phyloP scores from a whole-genome alignment of 2,113 vertebrate species.

The Tachuris rubrigastra region DNA sequence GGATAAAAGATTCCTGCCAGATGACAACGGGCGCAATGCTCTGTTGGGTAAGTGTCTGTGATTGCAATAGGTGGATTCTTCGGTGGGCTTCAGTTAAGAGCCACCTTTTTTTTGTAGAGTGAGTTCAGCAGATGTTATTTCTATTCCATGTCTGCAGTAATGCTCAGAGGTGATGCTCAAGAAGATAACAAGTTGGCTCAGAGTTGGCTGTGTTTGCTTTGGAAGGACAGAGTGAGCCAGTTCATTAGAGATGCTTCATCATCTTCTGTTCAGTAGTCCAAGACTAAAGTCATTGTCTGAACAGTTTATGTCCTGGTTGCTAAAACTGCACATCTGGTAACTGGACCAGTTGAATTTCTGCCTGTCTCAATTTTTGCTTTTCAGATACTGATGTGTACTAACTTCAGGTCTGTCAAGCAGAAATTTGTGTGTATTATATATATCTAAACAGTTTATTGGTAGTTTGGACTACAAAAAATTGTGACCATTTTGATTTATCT shows the following conservation, averaged over 20 bases:
- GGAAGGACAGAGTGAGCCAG: background rate
- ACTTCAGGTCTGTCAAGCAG: background rate
- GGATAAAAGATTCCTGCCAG: conserved; percentile 91
- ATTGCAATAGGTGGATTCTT: background rate
- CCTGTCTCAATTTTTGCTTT: background rate
- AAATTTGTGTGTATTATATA: background rate
- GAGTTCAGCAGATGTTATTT: background rate
- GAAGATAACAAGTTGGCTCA: background rate
- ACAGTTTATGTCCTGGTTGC: background rate
- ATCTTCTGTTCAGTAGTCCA: background rate
- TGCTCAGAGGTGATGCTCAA: background rate
- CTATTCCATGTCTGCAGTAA: background rate
- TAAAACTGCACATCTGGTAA: background rate
- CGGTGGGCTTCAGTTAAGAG: background rate
- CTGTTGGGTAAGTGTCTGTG: conserved; percentile 84
- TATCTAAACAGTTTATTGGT: background rate
- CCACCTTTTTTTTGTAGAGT: background rate
- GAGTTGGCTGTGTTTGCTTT: background rate
- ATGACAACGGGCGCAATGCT: conserved; percentile 89
- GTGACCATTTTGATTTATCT: background rate
- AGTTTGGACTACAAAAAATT: background rate
- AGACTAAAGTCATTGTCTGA: background rate
- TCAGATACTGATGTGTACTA: background rate
- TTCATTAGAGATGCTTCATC: background rate
- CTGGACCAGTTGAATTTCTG: background rate